Conservation (phyloP, 2,113 vertebrate species). For the Todiramphus chloris region DNA sequence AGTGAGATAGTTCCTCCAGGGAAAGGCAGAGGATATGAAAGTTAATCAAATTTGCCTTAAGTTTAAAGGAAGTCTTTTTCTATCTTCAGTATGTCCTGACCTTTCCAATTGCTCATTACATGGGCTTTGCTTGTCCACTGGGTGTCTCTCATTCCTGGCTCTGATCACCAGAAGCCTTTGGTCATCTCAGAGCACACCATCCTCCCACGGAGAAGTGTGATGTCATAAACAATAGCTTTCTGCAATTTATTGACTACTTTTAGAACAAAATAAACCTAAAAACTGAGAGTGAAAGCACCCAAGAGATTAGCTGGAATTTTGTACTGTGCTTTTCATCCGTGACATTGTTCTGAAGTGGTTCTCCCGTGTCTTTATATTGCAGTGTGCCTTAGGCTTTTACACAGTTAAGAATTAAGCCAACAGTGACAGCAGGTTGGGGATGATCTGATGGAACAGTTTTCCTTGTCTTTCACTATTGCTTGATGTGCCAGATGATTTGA, state of each 20-base stretch:
- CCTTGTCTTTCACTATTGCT: not conserved
- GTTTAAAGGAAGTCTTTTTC: not conserved
- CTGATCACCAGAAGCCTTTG: not conserved
- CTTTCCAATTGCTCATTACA: not conserved
- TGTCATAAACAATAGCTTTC: not conserved
- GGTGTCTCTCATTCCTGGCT: conserved; percentile 30
- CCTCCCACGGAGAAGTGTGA: not conserved
- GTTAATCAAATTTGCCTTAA: conserved; percentile 27
- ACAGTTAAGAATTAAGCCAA: not conserved
- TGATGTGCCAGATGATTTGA: not conserved
- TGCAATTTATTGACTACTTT: not conserved
- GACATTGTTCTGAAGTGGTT: not conserved
- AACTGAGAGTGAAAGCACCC: not conserved
- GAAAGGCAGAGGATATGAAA: conserved; percentile 13
- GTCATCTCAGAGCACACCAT: not conserved
- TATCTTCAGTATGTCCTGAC: not conserved
- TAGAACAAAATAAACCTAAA: not conserved
- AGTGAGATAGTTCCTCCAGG: not conserved
- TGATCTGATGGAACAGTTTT: not conserved
- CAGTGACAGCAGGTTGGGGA: not conserved
- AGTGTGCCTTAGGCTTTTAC: not conserved
- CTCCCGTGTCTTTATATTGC: not conserved
- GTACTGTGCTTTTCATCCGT: not conserved
- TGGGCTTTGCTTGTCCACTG: not conserved
- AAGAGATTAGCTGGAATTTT: not conserved